These are phyloP conservation scores for Drosophila glabriapex DNA, from an alignment of 2,888 invertebrate genomes.

Conservation along the genomic window DNA sequence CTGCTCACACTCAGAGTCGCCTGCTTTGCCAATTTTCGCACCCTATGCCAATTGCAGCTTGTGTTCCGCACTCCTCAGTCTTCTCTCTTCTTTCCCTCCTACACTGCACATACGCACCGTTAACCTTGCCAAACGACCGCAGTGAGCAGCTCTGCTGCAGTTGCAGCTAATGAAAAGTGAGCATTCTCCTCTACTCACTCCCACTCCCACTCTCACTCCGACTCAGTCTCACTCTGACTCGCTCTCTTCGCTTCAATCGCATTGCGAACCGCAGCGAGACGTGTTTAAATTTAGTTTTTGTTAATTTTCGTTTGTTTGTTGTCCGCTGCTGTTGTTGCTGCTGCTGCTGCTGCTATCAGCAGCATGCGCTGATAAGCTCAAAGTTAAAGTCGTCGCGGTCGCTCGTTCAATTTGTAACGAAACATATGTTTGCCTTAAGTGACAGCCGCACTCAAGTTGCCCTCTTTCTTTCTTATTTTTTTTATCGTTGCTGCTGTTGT, in stretches of 20 bases:
- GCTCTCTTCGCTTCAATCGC: constrained; percentile 15
- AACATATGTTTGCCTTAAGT: constrained; percentile 76
- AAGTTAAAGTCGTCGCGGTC: constrained; percentile 60
- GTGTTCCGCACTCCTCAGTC: background rate
- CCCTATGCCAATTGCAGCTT: constrained; percentile 28
- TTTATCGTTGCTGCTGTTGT: background rate
- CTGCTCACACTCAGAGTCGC: constrained; percentile 3
- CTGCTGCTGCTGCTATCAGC: constrained; percentile 45
- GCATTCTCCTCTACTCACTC: constrained; percentile 12
- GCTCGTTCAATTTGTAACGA: constrained; percentile 72
- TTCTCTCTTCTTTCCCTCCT: background rate
- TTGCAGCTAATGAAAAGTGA: constrained; percentile 71
- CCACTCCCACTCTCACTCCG: constrained; percentile 13
- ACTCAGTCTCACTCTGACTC: constrained; percentile 12
- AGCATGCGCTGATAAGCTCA: constrained; percentile 66
- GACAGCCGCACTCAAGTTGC: constrained; percentile 68
- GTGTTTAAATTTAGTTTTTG: constrained; percentile 77
- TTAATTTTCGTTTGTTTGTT: constrained; percentile 75
- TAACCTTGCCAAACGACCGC: constrained; percentile 69
- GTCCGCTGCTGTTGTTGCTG: constrained; percentile 37
- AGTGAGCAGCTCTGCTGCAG: constrained; percentile 54
- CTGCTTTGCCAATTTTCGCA: constrained; percentile 14
- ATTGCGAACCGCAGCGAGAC: constrained; percentile 64
- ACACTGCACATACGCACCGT: constrained; percentile 28
- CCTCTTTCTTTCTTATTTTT: background rate